Conservation (phyloP, 2,113 vertebrate genomes). For the Poeciliopsis retropinna region DNA sequence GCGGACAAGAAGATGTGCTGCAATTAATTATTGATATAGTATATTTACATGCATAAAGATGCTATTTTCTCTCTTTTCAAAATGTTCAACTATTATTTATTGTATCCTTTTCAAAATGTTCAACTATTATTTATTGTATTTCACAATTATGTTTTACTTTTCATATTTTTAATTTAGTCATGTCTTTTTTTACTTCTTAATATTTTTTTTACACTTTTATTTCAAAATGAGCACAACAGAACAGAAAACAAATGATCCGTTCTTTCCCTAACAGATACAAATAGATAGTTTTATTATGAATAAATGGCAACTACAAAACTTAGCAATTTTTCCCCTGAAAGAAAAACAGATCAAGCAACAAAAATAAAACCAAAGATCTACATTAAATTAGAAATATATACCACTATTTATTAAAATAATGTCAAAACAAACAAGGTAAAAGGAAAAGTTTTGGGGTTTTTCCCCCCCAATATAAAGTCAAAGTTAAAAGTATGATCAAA, state of each 20-base stretch:
- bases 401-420: too few species aligned
- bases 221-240: too few species aligned
- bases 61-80: not conserved
- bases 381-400: too few species aligned
- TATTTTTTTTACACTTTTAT: not conserved
- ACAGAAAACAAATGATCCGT: too few species aligned
- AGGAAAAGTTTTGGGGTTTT: too few species aligned
- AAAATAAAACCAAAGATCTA: not conserved
- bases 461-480: too few species aligned
- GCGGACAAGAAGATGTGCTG: not conserved
- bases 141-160: not conserved
- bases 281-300: not conserved
- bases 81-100: not conserved
- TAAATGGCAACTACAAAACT: not conserved
- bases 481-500: not conserved
- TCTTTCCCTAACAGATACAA: not conserved
- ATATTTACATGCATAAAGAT: not conserved
- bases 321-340: not conserved
- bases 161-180: not conserved
- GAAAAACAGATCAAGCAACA: not conserved
- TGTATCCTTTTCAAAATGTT: not conserved
- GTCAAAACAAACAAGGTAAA: too few species aligned
- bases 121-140: not conserved
- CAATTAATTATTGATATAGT: not conserved
- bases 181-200: not conserved